Percentiles rank a stretch among this genome's conserved stretches.
Evolutionary conservation across 2,113 vertebrate species (phyloP).

Genomic region (Ophiodon elongatus): DNA sequence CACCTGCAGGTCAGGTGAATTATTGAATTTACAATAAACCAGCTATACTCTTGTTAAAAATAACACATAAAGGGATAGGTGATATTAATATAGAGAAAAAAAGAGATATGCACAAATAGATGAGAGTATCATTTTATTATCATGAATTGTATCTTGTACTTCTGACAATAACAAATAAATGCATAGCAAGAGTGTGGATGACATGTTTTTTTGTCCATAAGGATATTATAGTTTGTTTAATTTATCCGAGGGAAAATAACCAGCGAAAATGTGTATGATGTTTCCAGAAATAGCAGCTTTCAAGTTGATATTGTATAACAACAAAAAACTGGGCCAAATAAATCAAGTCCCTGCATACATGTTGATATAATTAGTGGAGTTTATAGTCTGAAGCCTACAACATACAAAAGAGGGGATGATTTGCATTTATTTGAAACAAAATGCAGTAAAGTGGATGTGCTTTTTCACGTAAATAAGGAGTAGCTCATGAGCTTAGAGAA

Average conservation of each 20-base stretch:
- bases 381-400: background rate
- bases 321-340: background rate
- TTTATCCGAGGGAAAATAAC: background rate
- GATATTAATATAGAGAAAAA: background rate
- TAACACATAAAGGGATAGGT: too few species aligned
- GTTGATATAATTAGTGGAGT: constrained; percentile 7
- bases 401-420: background rate
- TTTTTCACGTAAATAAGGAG: background rate
- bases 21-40: background rate
- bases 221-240: background rate
- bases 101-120: background rate
- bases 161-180: background rate
- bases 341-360: background rate
- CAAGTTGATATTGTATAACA: background rate
- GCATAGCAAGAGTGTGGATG: background rate
- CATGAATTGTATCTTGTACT: background rate
- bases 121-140: background rate
- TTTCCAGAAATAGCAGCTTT: constrained; percentile 2
- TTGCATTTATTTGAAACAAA: constrained; percentile 15
- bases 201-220: background rate
- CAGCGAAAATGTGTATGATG: background rate
- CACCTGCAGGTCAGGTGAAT: constrained; percentile 27
- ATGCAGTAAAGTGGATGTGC: background rate
- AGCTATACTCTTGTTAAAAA: background rate
- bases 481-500: background rate